phyloP scores from a whole-genome alignment of 1,140 invertebrate species.

The Hormaphis cornu region DNA sequence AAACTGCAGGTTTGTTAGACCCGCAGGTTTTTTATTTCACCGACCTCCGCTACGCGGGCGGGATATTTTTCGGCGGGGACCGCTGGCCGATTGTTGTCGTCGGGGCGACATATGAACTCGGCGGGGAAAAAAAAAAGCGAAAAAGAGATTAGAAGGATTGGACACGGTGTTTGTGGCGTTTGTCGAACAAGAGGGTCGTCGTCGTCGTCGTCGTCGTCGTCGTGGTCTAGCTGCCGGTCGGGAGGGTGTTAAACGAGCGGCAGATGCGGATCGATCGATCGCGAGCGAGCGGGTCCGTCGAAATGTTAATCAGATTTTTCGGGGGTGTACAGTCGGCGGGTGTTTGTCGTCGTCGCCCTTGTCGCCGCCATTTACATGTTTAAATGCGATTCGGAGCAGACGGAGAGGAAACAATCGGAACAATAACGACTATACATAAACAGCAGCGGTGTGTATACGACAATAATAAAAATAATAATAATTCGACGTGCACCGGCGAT shows the following conservation, averaged over 20 bases:
- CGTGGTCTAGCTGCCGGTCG: neutral
- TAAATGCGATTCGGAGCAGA: conserved; percentile 26
- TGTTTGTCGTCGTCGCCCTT: neutral
- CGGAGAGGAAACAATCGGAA: conserved; percentile 31
- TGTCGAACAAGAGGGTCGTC: neutral
- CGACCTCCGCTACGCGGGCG: too few species aligned
- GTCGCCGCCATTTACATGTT: conserved; percentile 30
- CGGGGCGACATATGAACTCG: conserved; percentile 1
- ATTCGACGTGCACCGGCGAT: conserved; percentile 28
- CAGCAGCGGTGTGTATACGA: too few species aligned
- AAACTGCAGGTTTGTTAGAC: too few species aligned
- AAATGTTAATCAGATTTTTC: conserved; percentile 32
- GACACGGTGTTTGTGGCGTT: conserved; percentile 26
- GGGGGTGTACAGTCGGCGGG: conserved; percentile 3
- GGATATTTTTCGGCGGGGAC: too few species aligned
- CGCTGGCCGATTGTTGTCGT: too few species aligned
- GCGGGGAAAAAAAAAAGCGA: neutral
- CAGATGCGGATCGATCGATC: too few species aligned
- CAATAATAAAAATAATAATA: too few species aligned
- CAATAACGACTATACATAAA: conserved; percentile 10
- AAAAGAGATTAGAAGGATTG: conserved; percentile 27
- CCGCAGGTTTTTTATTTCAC: too few species aligned
- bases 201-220: too few species aligned
- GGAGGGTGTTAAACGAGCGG: too few species aligned
- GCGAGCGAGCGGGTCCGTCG: conserved; percentile 13